Conservation (phyloP, 30 jellyfish, hydroid and myxozoan genomes). For the Rhopilema esculentum region DNA sequence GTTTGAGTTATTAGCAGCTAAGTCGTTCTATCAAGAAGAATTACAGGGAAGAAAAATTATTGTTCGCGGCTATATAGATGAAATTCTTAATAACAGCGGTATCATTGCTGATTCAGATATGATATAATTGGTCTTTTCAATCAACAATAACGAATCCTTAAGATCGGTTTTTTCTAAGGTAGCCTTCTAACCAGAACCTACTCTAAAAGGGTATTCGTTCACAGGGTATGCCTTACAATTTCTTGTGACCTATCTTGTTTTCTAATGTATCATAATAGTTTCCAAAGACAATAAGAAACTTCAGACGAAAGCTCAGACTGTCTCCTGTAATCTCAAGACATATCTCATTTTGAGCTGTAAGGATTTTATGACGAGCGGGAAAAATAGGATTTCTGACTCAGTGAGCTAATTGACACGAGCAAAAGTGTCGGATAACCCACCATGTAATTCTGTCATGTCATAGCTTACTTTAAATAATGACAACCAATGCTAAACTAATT, state of each 20-base stretch:
- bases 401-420: not conserved
- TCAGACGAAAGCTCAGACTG: not conserved
- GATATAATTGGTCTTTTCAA: too few species aligned
- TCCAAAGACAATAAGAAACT: not conserved
- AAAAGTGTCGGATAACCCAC: not conserved
- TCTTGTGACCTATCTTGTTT: not conserved
- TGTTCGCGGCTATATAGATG: not conserved
- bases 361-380: not conserved
- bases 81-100: not conserved
- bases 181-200: too few species aligned
- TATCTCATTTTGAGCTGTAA: not conserved
- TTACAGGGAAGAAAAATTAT: too few species aligned
- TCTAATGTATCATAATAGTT: too few species aligned
- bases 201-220: too few species aligned
- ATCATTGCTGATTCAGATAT: not conserved
- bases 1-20: not conserved
- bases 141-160: too few species aligned
- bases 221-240: too few species aligned
- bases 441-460: not conserved
- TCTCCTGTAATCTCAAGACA: not conserved
- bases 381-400: not conserved
- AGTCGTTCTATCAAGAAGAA: not conserved
- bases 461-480: too few species aligned
- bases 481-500: not conserved
- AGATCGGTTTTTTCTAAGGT: too few species aligned